These are phyloP conservation scores for Brienomyrus longianalis DNA, from an alignment of 2,113 vertebrate species.

Conservation along the genomic window DNA sequence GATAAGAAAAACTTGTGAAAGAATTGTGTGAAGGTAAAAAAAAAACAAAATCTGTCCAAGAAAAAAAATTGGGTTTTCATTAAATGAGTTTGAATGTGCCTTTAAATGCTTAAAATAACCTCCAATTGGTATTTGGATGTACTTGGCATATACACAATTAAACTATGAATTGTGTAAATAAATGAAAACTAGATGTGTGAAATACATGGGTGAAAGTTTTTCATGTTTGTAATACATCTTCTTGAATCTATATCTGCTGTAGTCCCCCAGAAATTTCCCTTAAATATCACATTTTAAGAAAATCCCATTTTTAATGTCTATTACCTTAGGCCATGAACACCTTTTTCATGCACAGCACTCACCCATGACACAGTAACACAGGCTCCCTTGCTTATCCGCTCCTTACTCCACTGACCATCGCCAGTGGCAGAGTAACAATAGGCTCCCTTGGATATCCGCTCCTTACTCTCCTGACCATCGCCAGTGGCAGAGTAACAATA, in stretches of 20 bases:
- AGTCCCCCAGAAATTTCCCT: background rate
- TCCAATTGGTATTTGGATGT: background rate
- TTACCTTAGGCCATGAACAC: background rate
- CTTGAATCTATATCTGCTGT: background rate
- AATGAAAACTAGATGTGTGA: background rate
- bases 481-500: background rate
- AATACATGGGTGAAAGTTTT: background rate
- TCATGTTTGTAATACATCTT: background rate
- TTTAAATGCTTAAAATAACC: background rate
- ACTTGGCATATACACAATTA: background rate
- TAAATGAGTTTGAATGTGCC: background rate
- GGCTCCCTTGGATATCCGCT: background rate
- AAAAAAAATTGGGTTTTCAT: background rate
- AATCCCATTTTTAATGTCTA: background rate
- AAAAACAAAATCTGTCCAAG: background rate
- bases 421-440: background rate
- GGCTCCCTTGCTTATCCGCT: background rate
- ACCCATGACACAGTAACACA: background rate
- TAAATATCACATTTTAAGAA: background rate
- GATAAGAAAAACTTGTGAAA: background rate
- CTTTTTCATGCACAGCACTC: background rate
- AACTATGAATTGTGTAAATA: background rate
- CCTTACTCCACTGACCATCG: background rate
- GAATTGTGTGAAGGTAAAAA: background rate
- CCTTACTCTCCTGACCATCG: background rate